Evolutionary conservation across 2,888 invertebrate species (phyloP), one percentile per base, ranked within the genome.

Genomic region (Apomyelois bistriatella): DNA sequence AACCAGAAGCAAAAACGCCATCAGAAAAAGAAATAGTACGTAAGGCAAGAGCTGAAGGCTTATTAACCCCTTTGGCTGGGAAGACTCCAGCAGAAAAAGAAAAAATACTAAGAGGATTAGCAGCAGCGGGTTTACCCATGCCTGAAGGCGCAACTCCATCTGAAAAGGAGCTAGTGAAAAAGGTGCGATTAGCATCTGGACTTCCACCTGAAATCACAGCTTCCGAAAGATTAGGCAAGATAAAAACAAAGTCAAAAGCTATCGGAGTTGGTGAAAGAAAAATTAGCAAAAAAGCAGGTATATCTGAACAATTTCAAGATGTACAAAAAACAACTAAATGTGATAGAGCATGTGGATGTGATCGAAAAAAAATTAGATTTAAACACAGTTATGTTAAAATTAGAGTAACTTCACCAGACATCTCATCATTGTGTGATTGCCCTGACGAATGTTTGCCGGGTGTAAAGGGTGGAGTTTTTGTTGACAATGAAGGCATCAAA

Each of bases 381-480:
- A 84, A 83, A 59, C 81, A 84, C 36, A 84, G 85, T 59, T 84
- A 82, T 36, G 74, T 84, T 0, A 83, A 83, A 65, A 84, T 85
- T 55, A 70, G 72, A 66, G 82, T 84, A 0, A 82, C 82, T 6
- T 82, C 83, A 12, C 84, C 85, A 8, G 83, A 84, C 49, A 76
- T 83, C 61, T 80, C 83, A 3, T 77, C 80, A 0, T 53, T 82
- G 13, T 82, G 82, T 42, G 70, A 77, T 3, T 82, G 83, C 56
- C 82, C 82, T 12, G 65, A 80, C 2, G 82, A 83, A 63, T 84
- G 84, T 57, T 16, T 82, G 22, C 80, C 82, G 28, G 73, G 79
- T 0, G 76, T 82, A 1, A 79, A 76, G 60, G 66, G 74, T 17
- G 82, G 82, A 40, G 68, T 79, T 0, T 75, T 81, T 53, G 72